Percentiles rank a stretch among this genome's conserved stretches.
Conservation (phyloP, 2,888 invertebrate genomes). For the Papilio protenor region DNA sequence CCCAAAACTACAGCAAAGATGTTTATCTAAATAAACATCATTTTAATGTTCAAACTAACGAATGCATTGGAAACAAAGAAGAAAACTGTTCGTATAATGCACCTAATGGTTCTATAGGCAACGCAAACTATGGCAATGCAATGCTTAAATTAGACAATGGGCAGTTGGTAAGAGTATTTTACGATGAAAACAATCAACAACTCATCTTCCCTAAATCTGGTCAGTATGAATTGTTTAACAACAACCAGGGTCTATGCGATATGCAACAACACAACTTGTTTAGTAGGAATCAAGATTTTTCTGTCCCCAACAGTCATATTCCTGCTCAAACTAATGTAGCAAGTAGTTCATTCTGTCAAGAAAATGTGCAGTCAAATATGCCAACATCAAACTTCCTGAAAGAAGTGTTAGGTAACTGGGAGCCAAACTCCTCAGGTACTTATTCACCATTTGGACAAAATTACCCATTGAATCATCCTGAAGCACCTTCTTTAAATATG, state of each 20-base stretch:
- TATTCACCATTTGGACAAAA: slow-evolving; percentile 89
- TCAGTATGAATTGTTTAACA: slow-evolving; percentile 78
- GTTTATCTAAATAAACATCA: slow-evolving; percentile 74
- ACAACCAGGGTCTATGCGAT: slow-evolving; percentile 71
- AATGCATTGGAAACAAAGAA: slow-evolving; percentile 64
- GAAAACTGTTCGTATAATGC: slow-evolving; percentile 67
- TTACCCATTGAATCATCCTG: slow-evolving; percentile 81
- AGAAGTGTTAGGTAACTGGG: slow-evolving; percentile 89
- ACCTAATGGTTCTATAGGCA: slow-evolving; percentile 63
- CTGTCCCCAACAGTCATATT: slow-evolving; percentile 62
- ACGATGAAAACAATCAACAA: slow-evolving; percentile 79
- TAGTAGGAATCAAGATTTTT: slow-evolving; percentile 74
- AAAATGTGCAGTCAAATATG: slow-evolving; percentile 61
- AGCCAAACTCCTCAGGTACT: slow-evolving; percentile 88
- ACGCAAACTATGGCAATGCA: slow-evolving; percentile 76
- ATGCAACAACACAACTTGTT: slow-evolving; percentile 67
- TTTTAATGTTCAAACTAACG: slow-evolving; percentile 67
- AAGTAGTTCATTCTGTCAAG: slow-evolving; percentile 59
- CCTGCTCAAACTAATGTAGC: slow-evolving; percentile 59
- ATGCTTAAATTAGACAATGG: slow-evolving; percentile 79
- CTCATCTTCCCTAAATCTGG: slow-evolving; percentile 77
- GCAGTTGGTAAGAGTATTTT: slow-evolving; percentile 74
- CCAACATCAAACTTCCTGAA: slow-evolving; percentile 86
- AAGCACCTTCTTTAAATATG: slow-evolving; percentile 68
- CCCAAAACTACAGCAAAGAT: slow-evolving; percentile 68